phyloP scores from a whole-genome alignment of 2,888 invertebrate species.

The Drosophila suboccidentalis region DNA sequence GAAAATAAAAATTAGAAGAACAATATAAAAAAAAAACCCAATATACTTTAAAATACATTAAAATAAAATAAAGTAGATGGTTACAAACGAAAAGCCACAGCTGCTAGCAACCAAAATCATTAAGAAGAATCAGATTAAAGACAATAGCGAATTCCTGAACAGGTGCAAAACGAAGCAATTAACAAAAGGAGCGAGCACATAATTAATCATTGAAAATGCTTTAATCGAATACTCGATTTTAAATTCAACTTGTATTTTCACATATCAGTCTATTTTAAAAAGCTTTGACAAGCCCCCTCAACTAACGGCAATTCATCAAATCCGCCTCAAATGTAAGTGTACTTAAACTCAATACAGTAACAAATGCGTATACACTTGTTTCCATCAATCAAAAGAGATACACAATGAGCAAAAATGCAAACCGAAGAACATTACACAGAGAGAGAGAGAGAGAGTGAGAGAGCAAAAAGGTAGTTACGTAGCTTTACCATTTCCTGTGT shows the following conservation, averaged over 20 bases:
- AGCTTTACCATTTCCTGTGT: conserved; percentile 85
- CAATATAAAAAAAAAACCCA: neutral
- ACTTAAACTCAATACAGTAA: conserved; percentile 15
- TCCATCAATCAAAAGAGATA: conserved; percentile 44
- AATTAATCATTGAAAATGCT: neutral
- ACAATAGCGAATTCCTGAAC: neutral
- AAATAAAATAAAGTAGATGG: neutral
- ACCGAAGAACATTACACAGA: neutral
- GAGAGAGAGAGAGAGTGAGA: neutral
- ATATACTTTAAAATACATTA: neutral
- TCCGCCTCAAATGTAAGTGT: conserved; percentile 15
- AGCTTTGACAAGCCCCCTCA: conserved; percentile 1
- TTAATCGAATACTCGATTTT: neutral
- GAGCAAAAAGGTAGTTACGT: conserved; percentile 13
- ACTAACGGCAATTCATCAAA: conserved; percentile 23
- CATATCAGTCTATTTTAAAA: neutral
- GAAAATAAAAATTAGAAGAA: neutral
- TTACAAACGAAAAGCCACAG: neutral
- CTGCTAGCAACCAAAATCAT: conserved; percentile 11
- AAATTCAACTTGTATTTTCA: neutral
- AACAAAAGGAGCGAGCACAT: neutral
- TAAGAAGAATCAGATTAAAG: neutral
- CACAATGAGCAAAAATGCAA: conserved; percentile 14
- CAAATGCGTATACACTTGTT: conserved; percentile 25
- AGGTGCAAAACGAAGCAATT: conserved; percentile 11